These are phyloP conservation scores for Oreohelix idahoensis DNA, from an alignment of 1,140 invertebrate genomes.

Conservation along the genomic window DNA sequence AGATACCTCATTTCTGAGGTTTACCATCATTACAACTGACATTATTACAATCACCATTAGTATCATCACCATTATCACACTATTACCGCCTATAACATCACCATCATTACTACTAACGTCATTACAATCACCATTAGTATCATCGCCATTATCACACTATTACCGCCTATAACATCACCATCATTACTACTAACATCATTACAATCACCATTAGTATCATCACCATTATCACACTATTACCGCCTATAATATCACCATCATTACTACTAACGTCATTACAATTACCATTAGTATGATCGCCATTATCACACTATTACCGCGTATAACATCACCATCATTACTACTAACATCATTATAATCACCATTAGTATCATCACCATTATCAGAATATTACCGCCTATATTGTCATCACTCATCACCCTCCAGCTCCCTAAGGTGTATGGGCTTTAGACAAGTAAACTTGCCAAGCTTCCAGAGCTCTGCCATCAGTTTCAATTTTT, in stretches of 20 bases:
- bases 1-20: no score
- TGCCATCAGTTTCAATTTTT: no score
- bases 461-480: no score
- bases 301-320: no score
- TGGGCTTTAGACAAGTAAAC: no score
- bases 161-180: neutral
- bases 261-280: neutral
- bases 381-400: no score
- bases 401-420: no score
- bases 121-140: neutral
- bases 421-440: no score
- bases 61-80: neutral
- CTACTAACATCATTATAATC: no score
- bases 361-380: no score
- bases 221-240: neutral
- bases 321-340: constrained; percentile 82
- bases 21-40: neutral
- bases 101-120: neutral
- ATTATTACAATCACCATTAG: neutral
- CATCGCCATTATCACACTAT: neutral
- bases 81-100: neutral
- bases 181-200: neutral
- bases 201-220: neutral
- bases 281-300: no score
- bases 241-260: neutral